Conservation (phyloP, 2,113 vertebrate genomes). For the Ophthalmolycus amberensis region DNA sequence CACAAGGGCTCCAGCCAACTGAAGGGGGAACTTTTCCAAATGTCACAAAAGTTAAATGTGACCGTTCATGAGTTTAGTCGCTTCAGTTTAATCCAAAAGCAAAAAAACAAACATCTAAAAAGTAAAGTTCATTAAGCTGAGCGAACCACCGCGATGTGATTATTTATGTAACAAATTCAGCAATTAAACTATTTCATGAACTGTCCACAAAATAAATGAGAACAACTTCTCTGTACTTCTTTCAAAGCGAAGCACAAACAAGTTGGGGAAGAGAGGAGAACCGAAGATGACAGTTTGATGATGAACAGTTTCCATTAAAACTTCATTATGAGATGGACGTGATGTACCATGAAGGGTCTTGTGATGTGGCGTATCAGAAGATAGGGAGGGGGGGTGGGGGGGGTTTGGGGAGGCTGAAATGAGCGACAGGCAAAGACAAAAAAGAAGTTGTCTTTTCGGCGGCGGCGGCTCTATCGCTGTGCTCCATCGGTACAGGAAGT, state of each 20-base stretch:
- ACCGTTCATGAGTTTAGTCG: not conserved
- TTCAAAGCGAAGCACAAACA: not conserved
- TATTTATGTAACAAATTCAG: not conserved
- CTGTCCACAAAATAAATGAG: not conserved
- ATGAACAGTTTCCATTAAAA: conserved; percentile 73
- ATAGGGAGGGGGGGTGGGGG: not conserved
- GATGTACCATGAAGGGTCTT: conserved; percentile 38
- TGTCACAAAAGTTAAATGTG: conserved; percentile 36
- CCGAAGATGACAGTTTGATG: conserved; percentile 43
- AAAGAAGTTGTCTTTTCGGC: not conserved
- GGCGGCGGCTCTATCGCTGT: conserved; percentile 8
- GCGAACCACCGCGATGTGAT: not conserved
- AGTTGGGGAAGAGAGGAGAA: not conserved
- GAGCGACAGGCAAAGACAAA: not conserved
- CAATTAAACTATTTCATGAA: not conserved
- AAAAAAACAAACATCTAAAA: not conserved
- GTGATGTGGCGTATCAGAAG: conserved; percentile 43
- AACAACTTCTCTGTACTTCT: not conserved
- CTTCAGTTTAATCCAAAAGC: not conserved
- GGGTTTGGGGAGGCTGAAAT: not conserved
- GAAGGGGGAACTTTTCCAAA: not conserved
- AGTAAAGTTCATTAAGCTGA: not conserved
- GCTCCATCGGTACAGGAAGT: conserved; percentile 61
- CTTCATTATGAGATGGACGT: conserved; percentile 52
- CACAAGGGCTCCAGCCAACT: too few species aligned